Conservation (phyloP, 2,888 invertebrate genomes). For the Alsophila aescularia region DNA sequence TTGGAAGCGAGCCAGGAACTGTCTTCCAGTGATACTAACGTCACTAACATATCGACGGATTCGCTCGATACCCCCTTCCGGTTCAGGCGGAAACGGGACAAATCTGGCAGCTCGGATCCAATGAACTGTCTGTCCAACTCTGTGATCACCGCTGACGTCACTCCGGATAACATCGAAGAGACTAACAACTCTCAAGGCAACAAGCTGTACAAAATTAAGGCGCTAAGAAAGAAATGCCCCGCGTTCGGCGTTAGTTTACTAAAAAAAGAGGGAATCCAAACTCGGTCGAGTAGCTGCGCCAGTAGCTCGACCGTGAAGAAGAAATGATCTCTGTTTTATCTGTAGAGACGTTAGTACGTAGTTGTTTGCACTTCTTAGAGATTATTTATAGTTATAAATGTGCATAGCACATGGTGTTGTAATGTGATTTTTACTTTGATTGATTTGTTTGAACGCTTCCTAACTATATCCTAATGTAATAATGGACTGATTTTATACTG, state of each 20-base stretch:
- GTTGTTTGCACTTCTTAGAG: conserved; percentile 44
- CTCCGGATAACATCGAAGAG: conserved; percentile 75
- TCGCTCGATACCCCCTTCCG: conserved; percentile 76
- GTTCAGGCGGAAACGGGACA: conserved; percentile 76
- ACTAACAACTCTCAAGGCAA: conserved; percentile 79
- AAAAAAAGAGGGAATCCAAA: conserved; percentile 78
- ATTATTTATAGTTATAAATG: conserved; percentile 49
- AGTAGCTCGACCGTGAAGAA: conserved; percentile 75
- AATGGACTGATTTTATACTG: conserved; percentile 60
- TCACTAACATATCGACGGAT: conserved; percentile 78
- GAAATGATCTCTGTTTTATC: conserved; percentile 72
- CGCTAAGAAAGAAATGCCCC: conserved; percentile 75
- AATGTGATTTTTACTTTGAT: conserved; percentile 46
- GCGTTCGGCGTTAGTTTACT: conserved; percentile 69
- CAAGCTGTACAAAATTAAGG: conserved; percentile 79
- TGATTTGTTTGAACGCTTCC: conserved; percentile 44
- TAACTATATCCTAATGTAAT: conserved; percentile 43
- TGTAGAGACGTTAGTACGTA: conserved; percentile 41
- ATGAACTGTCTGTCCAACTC: conserved; percentile 77
- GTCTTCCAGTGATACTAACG: conserved; percentile 79
- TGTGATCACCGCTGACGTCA: conserved; percentile 72
- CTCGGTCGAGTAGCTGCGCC: conserved; percentile 75
- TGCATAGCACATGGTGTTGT: conserved; percentile 58
- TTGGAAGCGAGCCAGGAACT: conserved; percentile 72
- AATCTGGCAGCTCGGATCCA: conserved; percentile 75